These are phyloP conservation scores for Euwallacea fornicatus DNA, from an alignment of 1,140 invertebrate species.

Conservation along the genomic window DNA sequence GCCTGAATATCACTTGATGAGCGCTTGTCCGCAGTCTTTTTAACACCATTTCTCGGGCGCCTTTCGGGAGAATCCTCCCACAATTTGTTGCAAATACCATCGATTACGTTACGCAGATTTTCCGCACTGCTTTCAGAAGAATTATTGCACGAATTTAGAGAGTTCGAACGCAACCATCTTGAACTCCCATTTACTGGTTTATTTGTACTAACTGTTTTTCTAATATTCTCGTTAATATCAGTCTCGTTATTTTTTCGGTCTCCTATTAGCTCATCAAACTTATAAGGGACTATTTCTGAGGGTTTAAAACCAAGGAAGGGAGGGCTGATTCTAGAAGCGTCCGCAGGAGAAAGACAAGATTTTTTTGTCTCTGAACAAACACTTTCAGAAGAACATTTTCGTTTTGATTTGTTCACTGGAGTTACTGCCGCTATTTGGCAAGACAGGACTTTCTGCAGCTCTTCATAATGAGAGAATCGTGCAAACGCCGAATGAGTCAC, in stretches of 20 bases:
- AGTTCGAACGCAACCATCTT: not conserved
- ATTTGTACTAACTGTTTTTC: not conserved
- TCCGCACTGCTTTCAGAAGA: not conserved
- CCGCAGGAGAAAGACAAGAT: not conserved
- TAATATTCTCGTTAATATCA: slow-evolving; percentile 16
- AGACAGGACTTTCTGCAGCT: too few species aligned
- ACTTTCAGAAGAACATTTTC: too few species aligned
- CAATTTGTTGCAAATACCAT: slow-evolving; percentile 6
- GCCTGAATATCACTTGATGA: slow-evolving; percentile 7
- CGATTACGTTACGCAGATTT: slow-evolving; percentile 5
- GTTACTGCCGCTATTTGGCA: too few species aligned
- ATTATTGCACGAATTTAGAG: not conserved
- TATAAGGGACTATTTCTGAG: too few species aligned
- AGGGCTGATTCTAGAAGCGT: not conserved
- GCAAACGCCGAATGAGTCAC: too few species aligned
- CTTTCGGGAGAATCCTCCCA: not conserved
- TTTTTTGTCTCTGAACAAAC: too few species aligned
- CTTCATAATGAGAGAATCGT: too few species aligned
- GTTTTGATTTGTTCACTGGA: too few species aligned
- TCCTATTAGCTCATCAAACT: too few species aligned
- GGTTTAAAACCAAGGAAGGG: too few species aligned
- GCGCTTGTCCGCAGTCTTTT: slow-evolving; percentile 9
- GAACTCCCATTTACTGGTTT: too few species aligned
- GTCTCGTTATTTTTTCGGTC: not conserved
- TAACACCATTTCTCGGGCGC: not conserved